A percentile compares a stretch with the other conserved stretches of the same genome.
Evolutionary conservation across 2,113 vertebrate species (phyloP).

Genomic region (Austrofundulus limnaeus): DNA sequence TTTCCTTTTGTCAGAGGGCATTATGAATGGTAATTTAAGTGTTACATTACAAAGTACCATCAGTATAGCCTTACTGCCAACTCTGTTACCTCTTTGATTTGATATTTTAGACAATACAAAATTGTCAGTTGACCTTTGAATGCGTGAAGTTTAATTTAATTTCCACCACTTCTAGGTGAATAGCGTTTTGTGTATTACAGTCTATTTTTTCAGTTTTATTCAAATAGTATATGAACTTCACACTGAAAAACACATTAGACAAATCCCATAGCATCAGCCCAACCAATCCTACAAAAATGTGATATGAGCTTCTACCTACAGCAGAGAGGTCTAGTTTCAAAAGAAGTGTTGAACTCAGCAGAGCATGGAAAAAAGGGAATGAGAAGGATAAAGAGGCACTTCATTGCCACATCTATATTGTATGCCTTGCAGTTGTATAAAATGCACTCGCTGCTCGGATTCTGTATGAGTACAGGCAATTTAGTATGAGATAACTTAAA

Average conservation of each 20-base stretch:
- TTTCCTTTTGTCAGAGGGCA: no score
- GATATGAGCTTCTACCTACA: conserved; percentile 16
- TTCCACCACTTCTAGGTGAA: no score
- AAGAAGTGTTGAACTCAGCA: conserved; percentile 24
- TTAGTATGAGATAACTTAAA: conserved; percentile 32
- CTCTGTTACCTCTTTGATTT: no score
- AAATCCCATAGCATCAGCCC: neutral
- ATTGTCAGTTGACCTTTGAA: no score
- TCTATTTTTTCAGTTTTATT: neutral
- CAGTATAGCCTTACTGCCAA: no score
- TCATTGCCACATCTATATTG: conserved; percentile 38
- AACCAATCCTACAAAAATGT: conserved; percentile 4
- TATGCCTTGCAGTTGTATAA: conserved; percentile 20
- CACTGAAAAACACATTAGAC: neutral
- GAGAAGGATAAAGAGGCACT: conserved; percentile 32
- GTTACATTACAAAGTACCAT: no score
- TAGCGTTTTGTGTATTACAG: neutral
- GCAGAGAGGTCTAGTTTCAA: neutral
- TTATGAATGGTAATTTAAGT: no score
- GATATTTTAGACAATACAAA: no score
- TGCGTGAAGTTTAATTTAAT: no score
- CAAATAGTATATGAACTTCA: neutral
- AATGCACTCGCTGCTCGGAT: conserved; percentile 17
- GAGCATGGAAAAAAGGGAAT: conserved; percentile 1
- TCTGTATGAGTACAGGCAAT: conserved; percentile 13